These are phyloP conservation scores for Caenorhabditis doughertyi DNA, from an alignment of 2,888 invertebrate species.

Conservation along the genomic window DNA sequence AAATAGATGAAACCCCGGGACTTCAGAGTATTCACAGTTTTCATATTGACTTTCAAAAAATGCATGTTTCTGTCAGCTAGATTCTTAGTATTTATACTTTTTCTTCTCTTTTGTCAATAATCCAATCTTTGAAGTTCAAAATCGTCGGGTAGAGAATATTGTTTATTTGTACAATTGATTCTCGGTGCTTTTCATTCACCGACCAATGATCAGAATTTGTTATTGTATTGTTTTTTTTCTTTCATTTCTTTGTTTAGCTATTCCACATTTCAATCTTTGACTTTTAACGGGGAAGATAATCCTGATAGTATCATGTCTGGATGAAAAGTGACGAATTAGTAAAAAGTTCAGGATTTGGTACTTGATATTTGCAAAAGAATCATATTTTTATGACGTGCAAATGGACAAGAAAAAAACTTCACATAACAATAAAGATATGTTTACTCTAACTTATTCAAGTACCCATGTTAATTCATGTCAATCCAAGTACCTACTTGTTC, in stretches of 20 bases:
- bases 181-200: constrained; percentile 3
- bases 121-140: constrained; percentile 37
- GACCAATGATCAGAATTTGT: constrained; percentile 19
- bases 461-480: constrained; percentile 29
- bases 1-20: too few relatives aligned
- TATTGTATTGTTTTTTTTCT: too few relatives aligned
- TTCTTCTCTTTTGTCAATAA: constrained; percentile 2
- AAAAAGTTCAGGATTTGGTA: too few relatives aligned
- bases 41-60: too few relatives aligned
- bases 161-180: constrained; percentile 35
- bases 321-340: background rate
- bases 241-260: constrained; percentile 8
- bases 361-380: background rate
- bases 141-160: constrained; percentile 22
- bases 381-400: constrained; percentile 11
- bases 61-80: too few relatives aligned
- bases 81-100: too few relatives aligned
- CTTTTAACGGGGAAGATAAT: background rate
- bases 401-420: background rate
- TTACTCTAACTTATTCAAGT: constrained; percentile 30
- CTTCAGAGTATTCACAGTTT: too few relatives aligned
- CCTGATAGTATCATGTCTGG: too few relatives aligned
- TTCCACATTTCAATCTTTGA: constrained; percentile 3
- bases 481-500: constrained; percentile 43
- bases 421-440: too few relatives aligned